phyloP scores from a whole-genome alignment of 2,113 vertebrate genomes.

The Oenanthe oenanthe region DNA sequence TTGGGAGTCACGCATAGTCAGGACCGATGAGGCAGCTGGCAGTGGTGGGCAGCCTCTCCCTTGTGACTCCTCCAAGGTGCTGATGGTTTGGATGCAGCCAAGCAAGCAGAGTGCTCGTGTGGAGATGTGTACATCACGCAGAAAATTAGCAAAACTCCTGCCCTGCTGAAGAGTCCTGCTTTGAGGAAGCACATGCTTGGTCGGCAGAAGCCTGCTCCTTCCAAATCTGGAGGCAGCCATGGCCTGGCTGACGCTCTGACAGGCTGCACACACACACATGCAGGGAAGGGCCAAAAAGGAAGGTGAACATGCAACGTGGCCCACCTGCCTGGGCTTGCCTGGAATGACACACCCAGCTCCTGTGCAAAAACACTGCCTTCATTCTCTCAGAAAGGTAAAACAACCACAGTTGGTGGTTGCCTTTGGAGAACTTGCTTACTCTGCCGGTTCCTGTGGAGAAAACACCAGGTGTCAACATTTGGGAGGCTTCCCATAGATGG shows the following conservation, averaged over 20 bases:
- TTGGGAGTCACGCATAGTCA: accelerated
- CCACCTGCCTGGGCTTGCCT: constrained; percentile 32
- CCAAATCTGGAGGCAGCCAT: neutral
- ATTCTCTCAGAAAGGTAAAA: neutral
- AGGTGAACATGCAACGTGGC: neutral
- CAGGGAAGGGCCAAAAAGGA: neutral
- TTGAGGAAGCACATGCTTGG: neutral
- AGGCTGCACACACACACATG: neutral
- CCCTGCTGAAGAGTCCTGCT: neutral
- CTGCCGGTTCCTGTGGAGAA: neutral
- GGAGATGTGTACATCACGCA: neutral
- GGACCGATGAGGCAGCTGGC: neutral
- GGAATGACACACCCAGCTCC: neutral
- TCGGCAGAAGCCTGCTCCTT: neutral
- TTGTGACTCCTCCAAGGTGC: neutral
- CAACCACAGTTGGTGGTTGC: neutral
- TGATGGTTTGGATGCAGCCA: neutral
- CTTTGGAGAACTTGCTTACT: constrained; percentile 23
- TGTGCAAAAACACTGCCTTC: neutral
- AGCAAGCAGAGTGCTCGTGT: accelerated
- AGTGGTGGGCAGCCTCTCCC: neutral
- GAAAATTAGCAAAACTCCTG: neutral
- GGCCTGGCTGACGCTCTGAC: neutral
- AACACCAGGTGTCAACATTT: neutral
- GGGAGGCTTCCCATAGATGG: neutral